Percentiles rank a stretch among this genome's conserved stretches.
Evolutionary conservation across 2,113 vertebrate species (phyloP).

Genomic region (Myocastor coypus): DNA sequence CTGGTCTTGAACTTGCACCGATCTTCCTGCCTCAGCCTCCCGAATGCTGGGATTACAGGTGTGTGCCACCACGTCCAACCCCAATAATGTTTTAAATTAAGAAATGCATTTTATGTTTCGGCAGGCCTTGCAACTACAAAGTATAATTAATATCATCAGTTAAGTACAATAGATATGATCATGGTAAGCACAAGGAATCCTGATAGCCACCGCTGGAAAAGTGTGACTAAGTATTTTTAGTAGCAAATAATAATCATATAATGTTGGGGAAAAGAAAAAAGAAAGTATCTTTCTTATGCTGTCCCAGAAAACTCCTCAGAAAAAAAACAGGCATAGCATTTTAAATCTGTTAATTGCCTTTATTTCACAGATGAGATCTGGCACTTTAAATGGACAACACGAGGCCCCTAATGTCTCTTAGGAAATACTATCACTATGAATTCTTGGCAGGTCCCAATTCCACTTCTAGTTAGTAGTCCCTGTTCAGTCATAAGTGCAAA

Average conservation of each 20-base stretch:
- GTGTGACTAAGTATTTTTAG: constrained; percentile 63
- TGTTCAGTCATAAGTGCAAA: constrained; percentile 52
- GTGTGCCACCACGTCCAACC: no score
- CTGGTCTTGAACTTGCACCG: no score
- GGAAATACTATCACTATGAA: constrained; percentile 63
- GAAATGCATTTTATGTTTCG: not conserved
- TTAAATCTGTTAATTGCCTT: constrained; percentile 72
- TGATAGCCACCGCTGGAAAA: constrained; percentile 55
- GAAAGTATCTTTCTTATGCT: constrained; percentile 69
- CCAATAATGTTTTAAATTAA: not conserved
- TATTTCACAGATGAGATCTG: constrained; percentile 38
- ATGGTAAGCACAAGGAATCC: constrained; percentile 21
- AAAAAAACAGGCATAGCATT: constrained; percentile 52
- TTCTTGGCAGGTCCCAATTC: constrained; percentile 47
- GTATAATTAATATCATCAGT: constrained; percentile 70
- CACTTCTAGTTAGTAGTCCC: constrained; percentile 64
- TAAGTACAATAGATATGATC: constrained; percentile 65
- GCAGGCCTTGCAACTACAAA: constrained; percentile 59
- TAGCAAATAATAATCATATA: constrained; percentile 61
- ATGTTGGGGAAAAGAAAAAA: constrained; percentile 25
- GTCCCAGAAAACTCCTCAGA: constrained; percentile 48
- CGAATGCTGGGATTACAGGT: no score
- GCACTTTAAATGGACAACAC: constrained; percentile 67
- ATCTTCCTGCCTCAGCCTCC: no score
- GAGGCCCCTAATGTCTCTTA: constrained; percentile 60